These are phyloP conservation scores for Leptoteleia sp. DNA, from an alignment of 1,140 invertebrate species.

Conservation along the genomic window DNA sequence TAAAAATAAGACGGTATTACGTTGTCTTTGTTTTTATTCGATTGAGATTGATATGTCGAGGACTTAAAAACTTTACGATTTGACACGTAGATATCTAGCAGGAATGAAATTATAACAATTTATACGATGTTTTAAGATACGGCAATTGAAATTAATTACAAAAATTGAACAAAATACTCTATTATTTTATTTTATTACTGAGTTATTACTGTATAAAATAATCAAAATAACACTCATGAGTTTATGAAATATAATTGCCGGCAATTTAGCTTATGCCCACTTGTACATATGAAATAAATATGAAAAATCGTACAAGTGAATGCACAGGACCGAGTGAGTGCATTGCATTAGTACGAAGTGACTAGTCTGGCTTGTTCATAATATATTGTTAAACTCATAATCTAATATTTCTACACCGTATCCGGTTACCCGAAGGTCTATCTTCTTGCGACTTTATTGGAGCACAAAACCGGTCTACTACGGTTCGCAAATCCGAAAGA, in stretches of 20 bases:
- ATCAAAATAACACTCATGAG: slow-evolving; percentile 30
- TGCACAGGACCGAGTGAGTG: no score
- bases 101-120: no score
- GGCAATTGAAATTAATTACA: no score
- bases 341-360: slow-evolving; percentile 35
- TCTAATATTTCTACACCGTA: slow-evolving; percentile 66
- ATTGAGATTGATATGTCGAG: slow-evolving; percentile 1
- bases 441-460: slow-evolving; percentile 52
- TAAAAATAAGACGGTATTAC: slow-evolving; percentile 7
- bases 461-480: slow-evolving; percentile 60
- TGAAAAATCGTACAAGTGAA: slow-evolving; percentile 23
- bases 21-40: background rate
- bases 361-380: slow-evolving; percentile 38
- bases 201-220: no score
- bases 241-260: slow-evolving; percentile 51
- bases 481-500: slow-evolving; percentile 42
- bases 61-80: no score
- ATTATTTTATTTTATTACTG: slow-evolving; percentile 13
- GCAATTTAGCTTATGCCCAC: slow-evolving; percentile 17
- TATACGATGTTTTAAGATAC: no score
- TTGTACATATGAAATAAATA: no score
- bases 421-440: slow-evolving; percentile 62
- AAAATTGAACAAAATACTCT: no score
- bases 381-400: slow-evolving; percentile 58
- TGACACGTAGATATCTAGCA: no score